Conservation (phyloP, 2,797 vertebrate genomes). For the Pipistrellus kuhlii region DNA sequence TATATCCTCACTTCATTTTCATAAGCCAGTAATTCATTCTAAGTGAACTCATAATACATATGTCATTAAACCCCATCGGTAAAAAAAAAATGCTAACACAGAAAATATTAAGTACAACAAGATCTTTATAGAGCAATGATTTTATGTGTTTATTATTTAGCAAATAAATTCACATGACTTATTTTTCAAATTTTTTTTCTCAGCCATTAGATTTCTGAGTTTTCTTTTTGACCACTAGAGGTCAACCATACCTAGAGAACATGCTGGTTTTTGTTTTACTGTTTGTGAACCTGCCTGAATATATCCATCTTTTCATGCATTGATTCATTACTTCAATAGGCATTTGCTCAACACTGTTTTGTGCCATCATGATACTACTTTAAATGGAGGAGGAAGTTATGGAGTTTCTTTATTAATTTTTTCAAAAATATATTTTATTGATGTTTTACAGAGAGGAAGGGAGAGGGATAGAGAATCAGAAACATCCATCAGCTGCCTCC, state of each 20-base stretch:
- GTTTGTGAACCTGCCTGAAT: neutral
- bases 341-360: neutral
- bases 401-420: neutral
- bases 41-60: neutral
- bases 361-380: neutral
- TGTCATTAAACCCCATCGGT: neutral
- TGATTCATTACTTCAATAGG: neutral
- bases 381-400: neutral
- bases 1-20: constrained; percentile 49
- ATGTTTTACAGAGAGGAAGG: no score
- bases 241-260: constrained; percentile 39
- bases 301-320: neutral
- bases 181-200: neutral
- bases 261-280: neutral
- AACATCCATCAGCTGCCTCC: no score
- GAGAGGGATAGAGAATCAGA: no score
- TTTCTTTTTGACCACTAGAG: constrained; percentile 76
- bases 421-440: no score
- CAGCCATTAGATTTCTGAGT: neutral
- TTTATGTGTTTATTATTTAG: neutral
- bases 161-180: neutral
- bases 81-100: neutral
- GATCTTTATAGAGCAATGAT: neutral
- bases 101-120: neutral
- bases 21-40: neutral